Evolutionary conservation across 2,888 invertebrate species (phyloP).

Genomic region (Papilio gigon): DNA sequence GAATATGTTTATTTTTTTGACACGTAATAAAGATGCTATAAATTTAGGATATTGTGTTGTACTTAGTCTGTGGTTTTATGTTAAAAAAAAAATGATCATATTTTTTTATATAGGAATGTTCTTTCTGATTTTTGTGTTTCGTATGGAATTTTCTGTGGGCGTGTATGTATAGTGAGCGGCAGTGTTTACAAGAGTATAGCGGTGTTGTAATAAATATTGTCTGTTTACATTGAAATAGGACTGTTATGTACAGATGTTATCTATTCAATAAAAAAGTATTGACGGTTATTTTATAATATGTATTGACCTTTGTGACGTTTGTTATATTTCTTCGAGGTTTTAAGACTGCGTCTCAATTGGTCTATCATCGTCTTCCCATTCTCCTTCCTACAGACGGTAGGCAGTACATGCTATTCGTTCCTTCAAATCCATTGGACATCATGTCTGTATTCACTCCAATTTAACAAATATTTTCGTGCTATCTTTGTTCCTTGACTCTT

Average conservation of each 20-base stretch:
- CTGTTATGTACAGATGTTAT: conserved; percentile 11
- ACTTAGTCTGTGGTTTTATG: not conserved
- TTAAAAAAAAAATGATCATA: too few relatives aligned
- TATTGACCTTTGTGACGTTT: not conserved
- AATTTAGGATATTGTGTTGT: not conserved
- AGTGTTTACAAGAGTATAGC: not conserved
- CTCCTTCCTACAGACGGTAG: not conserved
- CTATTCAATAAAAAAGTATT: not conserved
- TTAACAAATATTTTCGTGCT: not conserved
- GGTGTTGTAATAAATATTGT: not conserved
- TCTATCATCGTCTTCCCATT: not conserved
- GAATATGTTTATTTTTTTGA: too few relatives aligned
- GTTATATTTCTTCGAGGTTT: not conserved
- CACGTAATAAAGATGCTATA: not conserved
- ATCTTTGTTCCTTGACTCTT: too few relatives aligned
- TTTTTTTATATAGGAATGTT: not conserved
- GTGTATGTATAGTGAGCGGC: not conserved
- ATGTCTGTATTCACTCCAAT: not conserved
- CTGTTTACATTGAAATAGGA: conserved; percentile 5
- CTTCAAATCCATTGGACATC: not conserved
- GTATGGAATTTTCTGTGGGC: conserved; percentile 1
- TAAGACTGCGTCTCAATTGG: not conserved
- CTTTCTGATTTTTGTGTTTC: conserved; percentile 3
- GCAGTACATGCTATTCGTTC: not conserved
- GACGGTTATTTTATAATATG: conserved; percentile 2